Base-by-base conservation (phyloP, 2,113 vertebrate species). In the Corapipo altera region DNA sequence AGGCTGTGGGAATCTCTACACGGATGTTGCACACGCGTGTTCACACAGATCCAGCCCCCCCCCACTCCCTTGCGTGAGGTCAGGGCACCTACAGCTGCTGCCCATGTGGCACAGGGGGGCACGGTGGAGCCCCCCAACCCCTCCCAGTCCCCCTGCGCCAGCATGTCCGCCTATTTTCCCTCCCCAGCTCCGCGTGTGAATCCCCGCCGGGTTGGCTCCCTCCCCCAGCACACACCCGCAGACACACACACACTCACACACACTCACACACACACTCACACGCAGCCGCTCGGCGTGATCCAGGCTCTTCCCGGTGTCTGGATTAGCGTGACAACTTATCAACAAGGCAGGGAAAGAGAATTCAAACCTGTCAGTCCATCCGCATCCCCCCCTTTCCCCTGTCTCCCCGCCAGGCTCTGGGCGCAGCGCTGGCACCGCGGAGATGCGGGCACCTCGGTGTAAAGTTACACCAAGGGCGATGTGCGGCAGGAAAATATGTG, bases 311-410 rank as follows among this genome's bases (percentile, higher is more conserved):
- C 96, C 57, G 92, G 95, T 96, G 94, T 97, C 97, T 98, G 97
- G 97, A 97, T 97, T 97, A 98, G 95, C 87, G 74, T 95, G 96
- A 98, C 97, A 98, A 98, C 97, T 97, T 97, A 97, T 98, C 98
- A 97, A 97, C 98, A 70, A 97, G 97, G 96, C 96, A 96, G 94
- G 95, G 94, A 96, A 97, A 92, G 94, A 97, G 98, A 98, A 98
- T 97, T 97, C 97, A 95, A 97, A 98, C 96, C 97, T 98, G 97
- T 96, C 97, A 97, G 97, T 95, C 94, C 95, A 79, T 92, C 93
- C 92, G 9, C 94, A 87, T 43, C 65, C 84, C 84, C 57, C 71
- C 66, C 52, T 24, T 77, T 30, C 61, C 41, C 71, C 41, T 51
- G 23, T 80, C 76, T 86, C 80, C 75, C 61, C 44, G 21, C 20